Base-by-base conservation (phyloP, 2,888 invertebrate genomes). In the Osedax fenrisi region DNA sequence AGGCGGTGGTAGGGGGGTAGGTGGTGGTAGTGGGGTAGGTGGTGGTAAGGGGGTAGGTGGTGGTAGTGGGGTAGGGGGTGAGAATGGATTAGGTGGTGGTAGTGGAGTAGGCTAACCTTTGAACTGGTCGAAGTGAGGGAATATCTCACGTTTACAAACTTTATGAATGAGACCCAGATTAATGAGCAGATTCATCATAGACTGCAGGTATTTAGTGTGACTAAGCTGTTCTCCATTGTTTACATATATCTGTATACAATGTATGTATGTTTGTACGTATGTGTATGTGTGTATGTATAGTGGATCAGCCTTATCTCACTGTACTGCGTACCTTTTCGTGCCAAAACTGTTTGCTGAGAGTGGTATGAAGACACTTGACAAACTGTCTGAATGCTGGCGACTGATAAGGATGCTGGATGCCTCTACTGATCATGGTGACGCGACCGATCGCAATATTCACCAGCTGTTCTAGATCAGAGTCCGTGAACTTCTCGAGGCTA, bases 191-290 rank as follows among this genome's bases (percentile, higher is more conserved):
- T 87, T 85, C 25, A 87, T 84, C 72, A 89, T 81, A 80, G 87
- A 87, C 81, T 88, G 88, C 73, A 89, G 84, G 80, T 88, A 88
- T 66, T 86, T 82, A 77, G 88, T 88, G 82, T 88, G 88, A 80
- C 88, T 85, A 75, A 89, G 82, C 79, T 88, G 88, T 23, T 87
- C 86, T 0, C 89, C 89, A 72, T 85, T 86, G 78, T 87, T 85
- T 13, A 89, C 88, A 26, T 79, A 77, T 22, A 81, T 81, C 81
- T 82, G 77, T 23, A 77, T 77, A 74, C 72, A 27, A 56, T 24
- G 24, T 17, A 23, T 10, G 2, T 17, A 23, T 23, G 13, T 3
- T n/a, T 13, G 0, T 17, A 21, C 67, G 24, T 10, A 3, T 2
- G 10, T 21, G 24, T 3, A 3, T 2, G 61, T 22, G 22, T 17